Base-by-base conservation (phyloP, 1,140 invertebrate species). In the Apis laboriosa region DNA sequence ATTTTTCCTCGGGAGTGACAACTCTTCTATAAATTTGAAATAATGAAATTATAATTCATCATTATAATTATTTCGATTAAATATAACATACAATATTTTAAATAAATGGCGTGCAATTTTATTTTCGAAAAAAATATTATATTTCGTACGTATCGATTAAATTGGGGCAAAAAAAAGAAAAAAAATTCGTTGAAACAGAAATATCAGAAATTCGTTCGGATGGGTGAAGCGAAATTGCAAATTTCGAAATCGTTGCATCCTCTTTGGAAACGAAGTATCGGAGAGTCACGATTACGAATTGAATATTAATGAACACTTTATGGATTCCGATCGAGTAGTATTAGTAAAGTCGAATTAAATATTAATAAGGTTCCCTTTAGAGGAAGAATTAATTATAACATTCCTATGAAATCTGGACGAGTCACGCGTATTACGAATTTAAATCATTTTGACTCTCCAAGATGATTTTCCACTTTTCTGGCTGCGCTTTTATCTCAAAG, bases 291-390 rank as follows among this genome's bases (percentile, higher is more conserved):
- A 68, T 78, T 78, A 56, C 51, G 64, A 43, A 68, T 56, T 78
- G 76, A 78, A 78, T 78, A 78, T 78, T 78, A 68, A 78, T 68
- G 64, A 34, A 49, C 66, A 51, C 11, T 77, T 77, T 68, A 49
- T 56, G 34, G 64, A 78, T 68, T 68, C 21, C 64, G 76, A 68
- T 56, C 28, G 64, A 60, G 11, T 24, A 34, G 3, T 24, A 24
- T 24, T 24, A n/a, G 12, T 15, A 19, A 55, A 53, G 53, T 12
- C 13, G 64, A 68, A 68, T 66, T 68, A 78, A 68, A 78, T 78
- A 78, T 78, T 78, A 78, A 78, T 78, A 64, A 78, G 53, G 1
- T 43, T 13, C 7, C 55, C 49, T n/a, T 24, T 28, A 4, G 34
- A 11, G 9, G 34, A 49, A 68, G 34, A 78, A 78, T 68, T 78